Base-by-base conservation (phyloP, 23 tunicate genomes). In the Phallusia fumigata region DNA sequence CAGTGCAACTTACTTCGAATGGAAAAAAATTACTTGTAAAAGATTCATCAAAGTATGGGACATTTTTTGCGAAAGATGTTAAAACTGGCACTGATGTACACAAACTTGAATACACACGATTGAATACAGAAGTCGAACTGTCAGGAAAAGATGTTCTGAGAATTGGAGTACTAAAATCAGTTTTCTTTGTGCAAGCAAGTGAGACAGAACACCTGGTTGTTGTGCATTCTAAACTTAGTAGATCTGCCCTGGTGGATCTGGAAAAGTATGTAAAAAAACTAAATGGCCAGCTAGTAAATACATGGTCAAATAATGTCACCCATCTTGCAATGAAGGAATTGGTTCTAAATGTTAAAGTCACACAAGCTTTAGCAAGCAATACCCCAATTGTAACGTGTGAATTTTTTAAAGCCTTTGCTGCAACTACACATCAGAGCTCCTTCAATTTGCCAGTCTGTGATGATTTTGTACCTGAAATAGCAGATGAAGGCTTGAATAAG, bases 1-100 rank as follows among this genome's bases (percentile, higher is more conserved):
- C 87, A 36, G 51, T 91, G 18, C 24, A 53, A 11, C 47, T 85
- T 19, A 80, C 78, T 10, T 35, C 34, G 6, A 75, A 82, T 65
- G 36, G 19, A 36, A 73, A 40, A 24, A 16, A 6, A 3, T 36
- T 90, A 32, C 65, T 35, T 35, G 36, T 90, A 31, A 65, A 64
- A 44, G 95, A 90, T 73, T 73, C 51, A 11, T 90, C 95, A 32
- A 90, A 90, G 82, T 90, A 85, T 85, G 95, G 95, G 18, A 81
- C 89, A n/a, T 85, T 82, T 34, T 80, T 65, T 36, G 53, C 78
- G 0, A 52, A 74, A 52, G 74, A 80, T 84, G 53, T 45, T 16
- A 69, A 19, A 26, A 53, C 16, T 3, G 22, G 35, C 2, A 74
- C 28, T 0, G 65, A 40, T 78, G 49, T 76, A 0, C 36, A 16